These are phyloP conservation scores for Thera britannica DNA, from an alignment of 2,888 invertebrate genomes.

Conservation along the genomic window DNA sequence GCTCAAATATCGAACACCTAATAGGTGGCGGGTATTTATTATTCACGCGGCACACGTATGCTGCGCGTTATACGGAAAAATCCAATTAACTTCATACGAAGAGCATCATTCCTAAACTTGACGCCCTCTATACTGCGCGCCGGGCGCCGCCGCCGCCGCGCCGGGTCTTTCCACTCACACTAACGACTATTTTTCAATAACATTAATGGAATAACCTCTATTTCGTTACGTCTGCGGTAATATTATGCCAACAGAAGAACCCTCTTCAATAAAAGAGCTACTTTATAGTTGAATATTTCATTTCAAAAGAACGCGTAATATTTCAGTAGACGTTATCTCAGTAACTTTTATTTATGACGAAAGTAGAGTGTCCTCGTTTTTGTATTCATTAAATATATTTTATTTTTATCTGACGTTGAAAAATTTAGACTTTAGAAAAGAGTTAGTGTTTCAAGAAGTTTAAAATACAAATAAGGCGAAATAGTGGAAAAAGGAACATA, in stretches of 20 bases:
- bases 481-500: slow-evolving; percentile 48
- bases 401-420: slow-evolving; percentile 22
- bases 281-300: slow-evolving; percentile 47
- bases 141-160: slow-evolving; percentile 18
- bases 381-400: slow-evolving; percentile 23
- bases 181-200: slow-evolving; percentile 76
- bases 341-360: slow-evolving; percentile 39
- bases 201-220: slow-evolving; percentile 66
- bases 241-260: slow-evolving; percentile 45
- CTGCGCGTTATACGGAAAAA: slow-evolving; percentile 78
- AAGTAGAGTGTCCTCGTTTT: slow-evolving; percentile 29
- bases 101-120: slow-evolving; percentile 66
- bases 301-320: slow-evolving; percentile 40
- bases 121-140: slow-evolving; percentile 41
- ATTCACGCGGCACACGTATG: slow-evolving; percentile 74
- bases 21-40: slow-evolving; percentile 67
- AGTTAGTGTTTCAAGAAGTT: slow-evolving; percentile 49
- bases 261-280: slow-evolving; percentile 42
- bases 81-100: slow-evolving; percentile 80
- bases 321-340: slow-evolving; percentile 38
- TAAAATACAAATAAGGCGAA: slow-evolving; percentile 51
- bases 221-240: slow-evolving; percentile 52
- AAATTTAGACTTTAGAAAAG: slow-evolving; percentile 31
- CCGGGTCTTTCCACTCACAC: slow-evolving; percentile 57
- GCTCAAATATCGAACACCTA: slow-evolving; percentile 55